Evolutionary conservation across 2,888 invertebrate species (phyloP).

Genomic region (Erebia epiphron): DNA sequence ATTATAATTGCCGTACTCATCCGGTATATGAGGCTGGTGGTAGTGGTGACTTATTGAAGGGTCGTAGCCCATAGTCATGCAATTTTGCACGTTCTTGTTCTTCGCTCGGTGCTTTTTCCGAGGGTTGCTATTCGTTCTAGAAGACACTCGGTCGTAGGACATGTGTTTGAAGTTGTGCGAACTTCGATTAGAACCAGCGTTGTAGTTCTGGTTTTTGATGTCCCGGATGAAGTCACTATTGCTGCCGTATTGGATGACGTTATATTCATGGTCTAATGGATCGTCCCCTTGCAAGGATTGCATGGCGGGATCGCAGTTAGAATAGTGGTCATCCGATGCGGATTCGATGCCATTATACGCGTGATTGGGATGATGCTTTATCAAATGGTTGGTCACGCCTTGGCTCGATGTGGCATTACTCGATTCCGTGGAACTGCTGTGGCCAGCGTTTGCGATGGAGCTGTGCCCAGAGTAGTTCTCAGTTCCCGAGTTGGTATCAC

Average conservation of each 20-base stretch:
- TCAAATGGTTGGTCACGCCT: conserved; percentile 78
- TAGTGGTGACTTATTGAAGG: conserved; percentile 76
- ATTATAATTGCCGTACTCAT: conserved; percentile 75
- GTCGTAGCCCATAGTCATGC: conserved; percentile 84
- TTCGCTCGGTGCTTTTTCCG: conserved; percentile 77
- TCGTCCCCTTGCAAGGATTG: conserved; percentile 78
- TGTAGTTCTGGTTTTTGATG: conserved; percentile 82
- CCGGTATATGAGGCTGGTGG: conserved; percentile 79
- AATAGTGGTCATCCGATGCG: conserved; percentile 78
- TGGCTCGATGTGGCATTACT: conserved; percentile 79
- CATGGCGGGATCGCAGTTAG: conserved; percentile 78
- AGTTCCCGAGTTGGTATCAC: conserved; percentile 84
- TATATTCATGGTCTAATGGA: conserved; percentile 78
- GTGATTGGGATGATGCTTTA: conserved; percentile 76
- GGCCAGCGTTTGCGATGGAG: conserved; percentile 80
- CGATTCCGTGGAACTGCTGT: conserved; percentile 79
- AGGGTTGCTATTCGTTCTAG: conserved; percentile 79
- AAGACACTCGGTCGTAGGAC: conserved; percentile 77
- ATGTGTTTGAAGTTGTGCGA: conserved; percentile 81
- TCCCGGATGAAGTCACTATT: conserved; percentile 77
- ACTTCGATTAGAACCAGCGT: conserved; percentile 74
- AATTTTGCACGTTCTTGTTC: conserved; percentile 81
- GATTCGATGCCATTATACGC: conserved; percentile 78
- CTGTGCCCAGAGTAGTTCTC: conserved; percentile 85
- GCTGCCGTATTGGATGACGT: conserved; percentile 79